Evolutionary conservation across 2,888 invertebrate genomes (phyloP).

Genomic region (Scelioninae gen. 2): DNA sequence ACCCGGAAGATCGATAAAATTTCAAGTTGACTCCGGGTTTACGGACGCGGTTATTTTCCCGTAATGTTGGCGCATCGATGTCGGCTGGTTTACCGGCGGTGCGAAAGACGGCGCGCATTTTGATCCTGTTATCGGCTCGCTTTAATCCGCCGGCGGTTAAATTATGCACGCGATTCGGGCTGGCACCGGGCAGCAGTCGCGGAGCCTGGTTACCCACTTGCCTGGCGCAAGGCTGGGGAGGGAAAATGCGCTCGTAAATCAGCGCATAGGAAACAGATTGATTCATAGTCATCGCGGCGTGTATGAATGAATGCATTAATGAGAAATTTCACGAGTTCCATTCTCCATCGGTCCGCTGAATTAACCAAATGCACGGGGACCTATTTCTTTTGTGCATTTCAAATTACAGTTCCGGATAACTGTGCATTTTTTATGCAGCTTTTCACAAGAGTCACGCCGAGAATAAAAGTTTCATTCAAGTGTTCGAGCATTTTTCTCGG

Average conservation of each 20-base stretch:
- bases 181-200: constrained; percentile 7
- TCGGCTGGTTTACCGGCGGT: constrained; percentile 22
- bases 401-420: too few relatives aligned
- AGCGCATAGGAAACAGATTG: constrained; percentile 18
- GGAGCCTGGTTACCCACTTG: constrained; percentile 18
- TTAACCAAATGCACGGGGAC: too few relatives aligned
- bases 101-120: constrained; percentile 6
- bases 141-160: constrained; percentile 25
- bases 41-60: constrained; percentile 38
- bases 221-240: not conserved
- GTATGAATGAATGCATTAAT: constrained; percentile 27
- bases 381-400: not conserved
- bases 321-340: constrained; percentile 6
- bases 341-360: too few relatives aligned
- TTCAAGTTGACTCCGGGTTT: constrained; percentile 53
- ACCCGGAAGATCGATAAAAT: constrained; percentile 65
- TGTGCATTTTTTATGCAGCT: too few relatives aligned
- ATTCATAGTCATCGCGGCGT: constrained; percentile 10
- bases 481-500: not conserved
- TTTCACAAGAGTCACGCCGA: too few relatives aligned
- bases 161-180: constrained; percentile 32
- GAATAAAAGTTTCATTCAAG: not conserved
- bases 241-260: constrained; percentile 15
- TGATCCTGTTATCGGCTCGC: constrained; percentile 14
- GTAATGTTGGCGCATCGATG: constrained; percentile 31